These are phyloP conservation scores for Oryzias melastigma DNA, from an alignment of 2,113 vertebrate genomes.

Conservation along the genomic window DNA sequence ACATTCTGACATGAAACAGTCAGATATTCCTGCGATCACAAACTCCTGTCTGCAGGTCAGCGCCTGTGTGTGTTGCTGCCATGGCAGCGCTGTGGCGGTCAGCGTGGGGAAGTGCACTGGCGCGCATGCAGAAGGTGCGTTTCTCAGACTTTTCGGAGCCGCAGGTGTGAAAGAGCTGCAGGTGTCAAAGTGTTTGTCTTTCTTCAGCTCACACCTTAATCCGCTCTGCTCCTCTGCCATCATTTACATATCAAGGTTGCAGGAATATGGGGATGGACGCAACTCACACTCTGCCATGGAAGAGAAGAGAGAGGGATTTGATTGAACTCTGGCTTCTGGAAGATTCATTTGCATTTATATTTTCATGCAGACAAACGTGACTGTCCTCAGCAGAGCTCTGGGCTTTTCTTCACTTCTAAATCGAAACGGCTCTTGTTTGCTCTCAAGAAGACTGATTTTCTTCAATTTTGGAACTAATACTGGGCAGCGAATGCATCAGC, in stretches of 20 bases:
- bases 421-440: slow-evolving; percentile 12
- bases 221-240: slow-evolving; percentile 9
- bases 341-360: background rate
- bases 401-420: slow-evolving; percentile 15
- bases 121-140: slow-evolving; percentile 3
- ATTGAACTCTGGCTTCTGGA: slow-evolving; percentile 36
- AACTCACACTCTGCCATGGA: slow-evolving; percentile 15
- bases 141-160: slow-evolving; percentile 20
- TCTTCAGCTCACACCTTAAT: slow-evolving; percentile 13
- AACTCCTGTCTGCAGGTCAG: no score
- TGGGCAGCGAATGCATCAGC: slow-evolving; percentile 7
- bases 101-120: slow-evolving; percentile 12
- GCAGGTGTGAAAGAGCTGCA: slow-evolving; percentile 14
- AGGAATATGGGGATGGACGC: slow-evolving; percentile 20
- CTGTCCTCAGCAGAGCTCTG: slow-evolving; percentile 1
- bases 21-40: no score
- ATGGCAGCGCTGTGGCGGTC: no score
- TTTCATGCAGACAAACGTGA: no score
- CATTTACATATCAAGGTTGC: slow-evolving; percentile 39
- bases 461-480: background rate
- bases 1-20: no score
- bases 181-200: slow-evolving; percentile 29
- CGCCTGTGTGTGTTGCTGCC: no score
- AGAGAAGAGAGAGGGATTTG: slow-evolving; percentile 17
- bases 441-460: slow-evolving; percentile 23